Evolutionary conservation across 1,140 invertebrate genomes (phyloP).

Genomic region (Homalodisca vitripennis): DNA sequence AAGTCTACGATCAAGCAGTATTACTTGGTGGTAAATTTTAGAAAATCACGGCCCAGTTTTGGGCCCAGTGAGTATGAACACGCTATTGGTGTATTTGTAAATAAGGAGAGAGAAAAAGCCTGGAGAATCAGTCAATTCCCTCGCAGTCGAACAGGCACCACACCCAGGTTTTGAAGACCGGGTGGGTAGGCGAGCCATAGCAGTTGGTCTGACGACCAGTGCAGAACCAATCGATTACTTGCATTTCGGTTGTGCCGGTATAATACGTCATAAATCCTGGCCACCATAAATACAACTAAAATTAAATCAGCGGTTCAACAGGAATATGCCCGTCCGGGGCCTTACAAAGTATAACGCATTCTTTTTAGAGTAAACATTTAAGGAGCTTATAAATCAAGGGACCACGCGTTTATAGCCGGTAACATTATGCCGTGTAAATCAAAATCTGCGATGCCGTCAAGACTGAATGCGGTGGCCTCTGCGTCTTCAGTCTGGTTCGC

Average conservation of each 20-base stretch:
- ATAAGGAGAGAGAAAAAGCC: too few species aligned
- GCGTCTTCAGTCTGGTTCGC: background rate
- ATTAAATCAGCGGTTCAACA: slow-evolving; percentile 13
- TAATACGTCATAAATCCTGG: slow-evolving; percentile 15
- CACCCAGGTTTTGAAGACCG: too few species aligned
- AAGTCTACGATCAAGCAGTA: too few species aligned
- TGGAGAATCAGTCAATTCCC: too few species aligned
- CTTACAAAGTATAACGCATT: slow-evolving; percentile 22
- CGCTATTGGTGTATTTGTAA: too few species aligned
- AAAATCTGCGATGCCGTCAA: slow-evolving; percentile 1
- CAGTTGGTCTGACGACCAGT: background rate
- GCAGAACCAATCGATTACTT: slow-evolving; percentile 13
- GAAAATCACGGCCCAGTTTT: too few species aligned
- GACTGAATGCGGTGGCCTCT: background rate
- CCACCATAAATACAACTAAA: slow-evolving; percentile 14
- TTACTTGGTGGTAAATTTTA: too few species aligned
- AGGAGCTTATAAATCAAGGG: slow-evolving; percentile 15
- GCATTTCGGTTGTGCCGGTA: background rate
- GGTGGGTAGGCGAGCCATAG: too few species aligned
- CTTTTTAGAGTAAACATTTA: slow-evolving; percentile 4
- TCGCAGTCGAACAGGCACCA: too few species aligned
- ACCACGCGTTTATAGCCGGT: slow-evolving; percentile 16
- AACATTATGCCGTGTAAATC: slow-evolving; percentile 24
- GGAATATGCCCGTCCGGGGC: background rate
- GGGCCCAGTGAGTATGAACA: too few species aligned